Base-by-base conservation (phyloP, 2,797 vertebrate species). In the Triplophysa yarkandensis region DNA sequence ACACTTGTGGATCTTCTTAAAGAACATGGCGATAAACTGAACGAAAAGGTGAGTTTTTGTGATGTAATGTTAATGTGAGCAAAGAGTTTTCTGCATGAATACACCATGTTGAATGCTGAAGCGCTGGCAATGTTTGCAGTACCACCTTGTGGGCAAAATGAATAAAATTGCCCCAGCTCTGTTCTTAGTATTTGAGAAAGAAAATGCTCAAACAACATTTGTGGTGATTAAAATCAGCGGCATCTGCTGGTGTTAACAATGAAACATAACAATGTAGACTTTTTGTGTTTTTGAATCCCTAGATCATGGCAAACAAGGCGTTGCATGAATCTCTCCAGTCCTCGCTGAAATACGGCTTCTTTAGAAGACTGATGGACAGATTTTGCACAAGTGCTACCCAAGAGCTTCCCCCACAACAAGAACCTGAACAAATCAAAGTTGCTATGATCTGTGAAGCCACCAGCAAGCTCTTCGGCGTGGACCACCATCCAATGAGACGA, bases 391-490 rank as follows among this genome's bases (percentile, higher is more conserved):
- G n/a, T 76, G 75, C 89, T n/a, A 84, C 85, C 62, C 77, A 84
- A 60, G 72, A 76, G 2, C 68, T 73, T 2, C 11, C 55, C 23
- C 13, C 58, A 2, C 19, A 0, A 10, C 76, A 54, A 81, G 88
- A 2, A 25, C 60, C 8, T 71, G 83, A 32, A 66, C 74, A 84
- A 76, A 82, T 81, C 0, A 88, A 91, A 81, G 88, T 94, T 2
- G 95, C 94, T 0, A 85, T 95, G 4, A 82, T 90, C 1, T 92
- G 92, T 77, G 95, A 98, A 64, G 82, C 89, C 74, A 90, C 86
- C 1, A 90, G 77, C 67, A 92, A 90, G 30, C 89, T 98, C 67
- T 90, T 87, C 0, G 80, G 87, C 0, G 3, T 94, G 0, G 85
- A 92, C 78, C 89, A 80, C 11, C 89, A 93, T 71, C 93, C 94